Evolutionary conservation across 2,888 invertebrate genomes (phyloP), one percentile per base, ranked within the genome.

Genomic region (Heteromurus nitidus): DNA sequence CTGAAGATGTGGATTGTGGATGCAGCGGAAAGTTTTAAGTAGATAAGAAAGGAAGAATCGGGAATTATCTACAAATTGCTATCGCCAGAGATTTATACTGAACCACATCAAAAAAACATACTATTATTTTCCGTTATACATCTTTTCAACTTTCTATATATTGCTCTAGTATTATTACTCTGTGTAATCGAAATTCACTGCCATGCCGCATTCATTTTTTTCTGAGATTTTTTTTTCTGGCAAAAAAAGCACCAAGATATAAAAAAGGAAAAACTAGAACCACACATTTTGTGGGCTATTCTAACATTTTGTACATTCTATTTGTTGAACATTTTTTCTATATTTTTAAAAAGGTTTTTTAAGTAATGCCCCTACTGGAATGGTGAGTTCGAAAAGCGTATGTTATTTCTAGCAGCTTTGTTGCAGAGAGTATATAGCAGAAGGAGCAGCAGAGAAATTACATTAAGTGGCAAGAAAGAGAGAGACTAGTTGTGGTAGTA

Each of bases 11-110:
- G 42, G 42, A 36, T 18, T 36, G 13, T n/a, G 55, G 55, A 55
- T 53, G 55, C 65, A 67, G 65, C 42, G 20, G 30, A 62, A 73
- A 31, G 47, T 62, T 72, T n/a, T 58, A 47, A 47, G 22, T 47
- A 58, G 36, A 50, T 64, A 26, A 62, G n/a, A 5, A 36, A 30
- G 31, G 31, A 50, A 73, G 47, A n/a, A 67, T 70, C 24, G 26
- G 58, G 30, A 60, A 62, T 72, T 62, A 11, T 47, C 67, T 67
- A 47, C n/a, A 67, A 67, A 67, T 67, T 26, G 44, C 28, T 67
- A 5, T 42, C 55, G 55, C 26, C 22, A 3, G 47, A 47, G 47
- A 47, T 47, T 47, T 47, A 47, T 47, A 47, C 24, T 13, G 3
- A 7, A 67, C 24, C 60, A 60, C 60, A 60, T 60, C 60, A 60